These are phyloP conservation scores for Hermatobates lingyangjiaoensis DNA, from an alignment of 1,140 invertebrate species.

Conservation along the genomic window DNA sequence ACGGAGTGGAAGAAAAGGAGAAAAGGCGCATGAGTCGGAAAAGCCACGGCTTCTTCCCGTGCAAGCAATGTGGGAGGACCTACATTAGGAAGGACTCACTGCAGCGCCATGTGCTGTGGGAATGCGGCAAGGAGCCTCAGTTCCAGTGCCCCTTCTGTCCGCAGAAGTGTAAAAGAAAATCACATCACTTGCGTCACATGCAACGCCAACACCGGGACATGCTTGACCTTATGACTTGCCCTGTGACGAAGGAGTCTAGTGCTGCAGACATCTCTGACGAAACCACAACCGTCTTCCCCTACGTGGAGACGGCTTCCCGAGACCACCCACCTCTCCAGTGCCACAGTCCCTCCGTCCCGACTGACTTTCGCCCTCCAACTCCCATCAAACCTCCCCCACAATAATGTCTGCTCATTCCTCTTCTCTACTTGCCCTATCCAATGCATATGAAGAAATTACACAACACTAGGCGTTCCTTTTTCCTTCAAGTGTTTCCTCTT, in stretches of 20 bases:
- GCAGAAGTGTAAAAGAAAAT: conserved; percentile 36
- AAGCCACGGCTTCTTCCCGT: conserved; percentile 19
- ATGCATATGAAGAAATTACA: no score
- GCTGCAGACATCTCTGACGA: no score
- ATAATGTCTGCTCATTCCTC: no score
- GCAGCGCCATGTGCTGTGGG: conserved; percentile 26
- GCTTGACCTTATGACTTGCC: conserved; percentile 10
- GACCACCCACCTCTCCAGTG: background rate
- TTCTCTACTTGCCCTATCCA: no score
- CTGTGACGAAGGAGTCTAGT: no score
- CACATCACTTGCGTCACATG: conserved; percentile 36
- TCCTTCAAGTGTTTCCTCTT: no score
- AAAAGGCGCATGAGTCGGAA: conserved; percentile 2
- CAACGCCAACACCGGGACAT: conserved; percentile 32
- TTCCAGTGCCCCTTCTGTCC: conserved; percentile 32
- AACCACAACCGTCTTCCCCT: background rate
- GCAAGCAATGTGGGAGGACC: conserved; percentile 40
- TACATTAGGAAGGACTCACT: conserved; percentile 39
- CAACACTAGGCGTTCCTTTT: no score
- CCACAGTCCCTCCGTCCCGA: background rate
- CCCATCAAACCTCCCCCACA: background rate
- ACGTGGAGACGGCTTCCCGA: background rate
- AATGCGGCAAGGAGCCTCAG: conserved; percentile 36
- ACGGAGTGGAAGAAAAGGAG: background rate
- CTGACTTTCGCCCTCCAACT: background rate